A percentile compares a stretch with the other conserved stretches of the same genome.
Evolutionary conservation across 2,113 vertebrate genomes (phyloP).

Genomic region (Stercorarius parasiticus): DNA sequence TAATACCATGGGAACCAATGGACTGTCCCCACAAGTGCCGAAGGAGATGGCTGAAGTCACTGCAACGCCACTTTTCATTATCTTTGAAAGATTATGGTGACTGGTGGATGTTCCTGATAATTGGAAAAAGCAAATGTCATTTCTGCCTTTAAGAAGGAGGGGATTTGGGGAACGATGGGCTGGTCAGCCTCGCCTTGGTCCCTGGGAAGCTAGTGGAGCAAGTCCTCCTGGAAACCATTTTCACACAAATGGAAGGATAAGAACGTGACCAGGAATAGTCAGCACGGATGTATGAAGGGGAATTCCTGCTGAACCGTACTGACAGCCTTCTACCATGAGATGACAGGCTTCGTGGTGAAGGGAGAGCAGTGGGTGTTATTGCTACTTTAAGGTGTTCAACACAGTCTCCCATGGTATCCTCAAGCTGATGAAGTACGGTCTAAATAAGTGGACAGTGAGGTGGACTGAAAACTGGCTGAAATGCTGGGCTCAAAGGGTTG

Average conservation of each 20-base stretch:
- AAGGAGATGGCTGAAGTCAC: neutral
- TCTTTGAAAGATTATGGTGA: neutral
- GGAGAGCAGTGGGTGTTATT: neutral
- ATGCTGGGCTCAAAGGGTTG: neutral
- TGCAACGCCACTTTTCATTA: neutral
- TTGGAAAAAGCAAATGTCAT: neutral
- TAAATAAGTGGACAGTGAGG: neutral
- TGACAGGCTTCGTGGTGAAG: neutral
- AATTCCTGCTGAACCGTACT: neutral
- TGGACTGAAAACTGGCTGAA: neutral
- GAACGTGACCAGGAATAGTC: neutral
- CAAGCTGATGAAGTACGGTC: neutral
- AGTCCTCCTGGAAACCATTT: neutral
- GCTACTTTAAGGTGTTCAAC: neutral
- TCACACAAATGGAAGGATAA: neutral
- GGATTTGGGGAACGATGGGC: neutral
- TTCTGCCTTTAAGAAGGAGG: neutral
- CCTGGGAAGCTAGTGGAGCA: neutral
- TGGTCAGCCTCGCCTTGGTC: neutral
- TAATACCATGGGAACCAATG: neutral
- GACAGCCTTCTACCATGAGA: neutral
- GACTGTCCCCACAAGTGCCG: neutral
- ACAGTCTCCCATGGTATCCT: neutral
- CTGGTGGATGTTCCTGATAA: neutral
- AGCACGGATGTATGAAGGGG: neutral